A percentile compares a stretch with the other conserved stretches of the same genome.
Evolutionary conservation across 2,113 vertebrate genomes (phyloP).

Genomic region (Xenopus laevis): DNA sequence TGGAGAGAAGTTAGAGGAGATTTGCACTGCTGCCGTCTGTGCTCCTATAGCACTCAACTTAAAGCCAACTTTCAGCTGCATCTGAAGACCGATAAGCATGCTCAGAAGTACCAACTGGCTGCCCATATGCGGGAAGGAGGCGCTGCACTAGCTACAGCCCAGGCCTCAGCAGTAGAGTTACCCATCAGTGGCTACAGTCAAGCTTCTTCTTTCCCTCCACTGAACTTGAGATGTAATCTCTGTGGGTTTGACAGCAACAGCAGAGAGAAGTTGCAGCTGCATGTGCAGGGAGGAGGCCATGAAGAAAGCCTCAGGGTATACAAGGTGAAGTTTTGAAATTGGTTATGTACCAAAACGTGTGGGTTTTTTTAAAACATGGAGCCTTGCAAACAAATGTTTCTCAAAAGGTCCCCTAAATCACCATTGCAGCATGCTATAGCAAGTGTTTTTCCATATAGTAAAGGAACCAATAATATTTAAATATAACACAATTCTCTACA

Average conservation of each 20-base stretch:
- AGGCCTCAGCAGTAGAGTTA: constrained; percentile 42
- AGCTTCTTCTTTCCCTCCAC: constrained; percentile 48
- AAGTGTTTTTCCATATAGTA: too few relatives aligned
- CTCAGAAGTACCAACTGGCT: constrained; percentile 62
- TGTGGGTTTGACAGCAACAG: constrained; percentile 65
- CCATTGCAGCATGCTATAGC: too few relatives aligned
- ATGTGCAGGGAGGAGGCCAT: constrained; percentile 53
- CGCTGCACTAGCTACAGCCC: constrained; percentile 32
- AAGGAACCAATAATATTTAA: too few relatives aligned
- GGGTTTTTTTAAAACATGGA: too few relatives aligned
- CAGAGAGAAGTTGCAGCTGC: constrained; percentile 65
- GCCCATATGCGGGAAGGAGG: constrained; percentile 64
- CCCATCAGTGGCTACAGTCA: constrained; percentile 53
- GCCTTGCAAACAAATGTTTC: too few relatives aligned
- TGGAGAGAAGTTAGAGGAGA: constrained; percentile 64
- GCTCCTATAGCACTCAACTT: constrained; percentile 64
- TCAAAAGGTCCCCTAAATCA: too few relatives aligned
- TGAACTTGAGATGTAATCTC: constrained; percentile 65
- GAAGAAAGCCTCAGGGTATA: constrained; percentile 60
- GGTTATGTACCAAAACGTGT: too few relatives aligned
- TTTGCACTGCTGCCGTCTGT: constrained; percentile 62
- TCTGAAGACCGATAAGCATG: constrained; percentile 65
- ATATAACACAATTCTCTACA: too few relatives aligned
- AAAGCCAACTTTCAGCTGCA: constrained; percentile 68
- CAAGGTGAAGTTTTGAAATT: constrained; percentile 51